Evolutionary conservation across 2,113 vertebrate species (phyloP), one percentile per base, ranked within the genome.

Genomic region (Rissa tridactyla): DNA sequence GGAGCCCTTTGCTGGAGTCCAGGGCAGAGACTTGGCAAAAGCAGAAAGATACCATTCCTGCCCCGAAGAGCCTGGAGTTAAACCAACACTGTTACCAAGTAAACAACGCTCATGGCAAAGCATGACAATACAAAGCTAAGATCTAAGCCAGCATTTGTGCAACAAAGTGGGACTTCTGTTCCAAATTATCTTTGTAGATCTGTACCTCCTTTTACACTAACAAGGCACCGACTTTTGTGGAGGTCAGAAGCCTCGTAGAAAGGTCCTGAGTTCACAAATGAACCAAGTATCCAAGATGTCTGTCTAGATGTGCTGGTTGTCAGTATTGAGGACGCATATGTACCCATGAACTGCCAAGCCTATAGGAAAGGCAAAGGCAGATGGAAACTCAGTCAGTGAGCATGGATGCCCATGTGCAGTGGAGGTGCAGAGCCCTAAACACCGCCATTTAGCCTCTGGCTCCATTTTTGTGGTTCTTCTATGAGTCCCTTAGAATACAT

Each of bases 281-380:
- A 91, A 8, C 38, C 13, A 15, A 6, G 32, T 6, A 3, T 46
- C 36, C 58, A 61, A 72, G 38, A 8, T 29, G 32, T 21, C n/a
- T 60, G 38, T 14, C 17, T 30, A 15, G 5, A 46, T n/a, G 40
- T 71, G 70, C 49, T 83, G 75, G 13, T 12, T 77, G 57, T 77
- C 57, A 54, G 29, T 7, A 34, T 40, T 1, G 20, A 61, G 66
- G 30, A 12, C 49, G 47, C 47, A 36, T 15, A 19, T 1, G 11
- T 3, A 17, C 10, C 52, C 29, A 5, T 5, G 20, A 61, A 2
- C 15, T 52, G 15, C 46, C 1, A 0, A 34, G 42, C 12, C 76
- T 32, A 6, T 1, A 22, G 55, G 34, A 55, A 60, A 64, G 49
- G 29, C 16, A 76, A 62, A 55, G n/a, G 47, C 18, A 36, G 42